These are phyloP conservation scores for Rhopalosiphum padi DNA, from an alignment of 1,140 invertebrate species.

Conservation along the genomic window DNA sequence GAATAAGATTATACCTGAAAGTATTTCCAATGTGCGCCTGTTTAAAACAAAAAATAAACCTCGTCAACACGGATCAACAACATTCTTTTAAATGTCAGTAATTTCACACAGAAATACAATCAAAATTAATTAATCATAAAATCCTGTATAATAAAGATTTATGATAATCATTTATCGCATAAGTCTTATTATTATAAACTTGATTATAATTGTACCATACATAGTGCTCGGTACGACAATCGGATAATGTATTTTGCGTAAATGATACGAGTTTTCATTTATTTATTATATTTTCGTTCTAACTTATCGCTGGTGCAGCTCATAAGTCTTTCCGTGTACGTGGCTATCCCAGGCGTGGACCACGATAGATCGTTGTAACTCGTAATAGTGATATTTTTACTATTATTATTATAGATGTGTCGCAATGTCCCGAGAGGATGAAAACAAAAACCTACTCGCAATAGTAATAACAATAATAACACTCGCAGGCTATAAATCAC, in stretches of 20 bases:
- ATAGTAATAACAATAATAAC: slow-evolving; percentile 10
- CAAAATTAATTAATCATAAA: neutral
- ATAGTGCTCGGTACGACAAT: too few species aligned
- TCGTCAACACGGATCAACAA: too few species aligned
- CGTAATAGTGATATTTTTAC: neutral
- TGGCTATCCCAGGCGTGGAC: neutral
- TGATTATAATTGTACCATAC: too few species aligned
- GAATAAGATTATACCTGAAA: neutral
- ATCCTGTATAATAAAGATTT: too few species aligned
- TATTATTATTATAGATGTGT: neutral
- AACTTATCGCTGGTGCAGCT: neutral
- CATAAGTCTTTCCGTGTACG: neutral
- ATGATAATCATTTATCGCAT: too few species aligned
- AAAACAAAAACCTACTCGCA: neutral
- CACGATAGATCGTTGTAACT: neutral
- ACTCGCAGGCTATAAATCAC: neutral
- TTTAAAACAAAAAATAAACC: neutral
- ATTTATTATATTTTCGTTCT: neutral
- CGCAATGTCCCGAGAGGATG: neutral
- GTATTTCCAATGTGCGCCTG: neutral
- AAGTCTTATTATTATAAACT: neutral
- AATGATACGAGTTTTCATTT: neutral
- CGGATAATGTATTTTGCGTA: too few species aligned
- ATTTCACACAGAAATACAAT: neutral
- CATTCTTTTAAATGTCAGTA: neutral